Base-by-base conservation (phyloP, 2,797 vertebrate genomes). In the Cyclura pinguis region DNA sequence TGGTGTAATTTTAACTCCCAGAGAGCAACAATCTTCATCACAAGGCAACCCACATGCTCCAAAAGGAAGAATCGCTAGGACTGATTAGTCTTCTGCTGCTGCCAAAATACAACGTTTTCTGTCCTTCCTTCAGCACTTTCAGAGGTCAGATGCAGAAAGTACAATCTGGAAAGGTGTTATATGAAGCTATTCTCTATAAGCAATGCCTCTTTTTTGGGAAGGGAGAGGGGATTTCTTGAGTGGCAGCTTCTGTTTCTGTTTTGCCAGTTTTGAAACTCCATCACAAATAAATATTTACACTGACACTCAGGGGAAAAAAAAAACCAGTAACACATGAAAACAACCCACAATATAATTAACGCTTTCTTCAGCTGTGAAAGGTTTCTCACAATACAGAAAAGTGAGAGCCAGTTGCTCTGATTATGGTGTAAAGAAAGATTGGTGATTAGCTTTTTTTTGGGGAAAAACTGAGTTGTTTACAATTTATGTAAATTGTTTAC, bases 271-370 rank as follows among this genome's bases (percentile, higher is more conserved):
- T 32, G 6, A 94, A 76, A 88, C 78, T 74, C 89, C 80, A 80
- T 38, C 80, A 55, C 57, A 67, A 69, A 47, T 72, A 94, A 94
- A 85, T 94, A 93, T 92, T 92, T 93, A 64, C 22, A 77, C 84
- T 95, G 62, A 55, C 12, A 80, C 16, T 89, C 47, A 4, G 29
- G 22, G 55, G 24, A 24, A 87, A 91, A 76, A 90, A 12, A n/a
- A n/a, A n/a, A n/a, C 2, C 57, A 92, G 78, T 8, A 13, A 62
- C 52, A 57, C n/a, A 50, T 59, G 89, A 1, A 88, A 85, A 84
- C 42, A 6, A 90, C 69, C 9, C 80, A 93, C 93, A 89, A 59
- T 84, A 55, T 81, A 93, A 92, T 83, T 18, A 6, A 38, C 29
- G 42, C 42, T 0, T 76, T 89, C 47, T 89, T 38, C 81, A 80